These are phyloP conservation scores for Sebastes minor DNA, from an alignment of 2,797 vertebrate species.

Conservation along the genomic window DNA sequence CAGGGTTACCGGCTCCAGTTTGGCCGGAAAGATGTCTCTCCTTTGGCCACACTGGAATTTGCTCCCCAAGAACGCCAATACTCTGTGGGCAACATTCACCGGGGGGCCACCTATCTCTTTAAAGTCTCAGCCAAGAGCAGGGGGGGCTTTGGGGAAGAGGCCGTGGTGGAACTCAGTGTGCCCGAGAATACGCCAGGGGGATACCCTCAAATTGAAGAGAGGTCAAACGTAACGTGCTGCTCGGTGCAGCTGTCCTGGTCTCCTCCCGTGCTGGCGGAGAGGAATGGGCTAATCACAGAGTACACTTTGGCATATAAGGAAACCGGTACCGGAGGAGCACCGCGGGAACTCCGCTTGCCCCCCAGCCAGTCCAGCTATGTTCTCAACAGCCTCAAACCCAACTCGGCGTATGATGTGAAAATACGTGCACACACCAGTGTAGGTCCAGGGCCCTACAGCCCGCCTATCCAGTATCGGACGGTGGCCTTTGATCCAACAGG, in stretches of 20 bases:
- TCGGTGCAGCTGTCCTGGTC: conserved; percentile 94
- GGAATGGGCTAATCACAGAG: conserved; percentile 91
- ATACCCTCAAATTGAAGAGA: conserved; percentile 91
- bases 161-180: conserved; percentile 83
- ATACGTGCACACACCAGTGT: conserved; percentile 98
- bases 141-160: conserved; percentile 94
- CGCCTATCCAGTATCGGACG: conserved; percentile 95
- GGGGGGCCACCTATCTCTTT: conserved; percentile 94
- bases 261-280: conserved; percentile 93
- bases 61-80: conserved; percentile 86
- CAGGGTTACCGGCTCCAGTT: conserved; percentile 95
- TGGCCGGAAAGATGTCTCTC: conserved; percentile 88
- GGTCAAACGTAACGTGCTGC: conserved; percentile 89
- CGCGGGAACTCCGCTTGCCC: conserved; percentile 88
- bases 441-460: conserved; percentile 98
- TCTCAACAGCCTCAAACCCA: conserved; percentile 94
- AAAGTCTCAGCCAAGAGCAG: conserved; percentile 92
- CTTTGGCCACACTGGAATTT: conserved; percentile 93
- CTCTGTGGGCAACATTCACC: conserved; percentile 85
- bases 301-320: conserved; percentile 96
- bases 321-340: conserved; percentile 78
- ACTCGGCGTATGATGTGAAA: conserved; percentile 96
- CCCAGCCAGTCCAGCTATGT: conserved; percentile 88
- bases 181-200: conserved; percentile 92
- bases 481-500: conserved; percentile 92